Evolutionary conservation across 1,140 invertebrate species (phyloP).

Genomic region (Nixonia krombeini): DNA sequence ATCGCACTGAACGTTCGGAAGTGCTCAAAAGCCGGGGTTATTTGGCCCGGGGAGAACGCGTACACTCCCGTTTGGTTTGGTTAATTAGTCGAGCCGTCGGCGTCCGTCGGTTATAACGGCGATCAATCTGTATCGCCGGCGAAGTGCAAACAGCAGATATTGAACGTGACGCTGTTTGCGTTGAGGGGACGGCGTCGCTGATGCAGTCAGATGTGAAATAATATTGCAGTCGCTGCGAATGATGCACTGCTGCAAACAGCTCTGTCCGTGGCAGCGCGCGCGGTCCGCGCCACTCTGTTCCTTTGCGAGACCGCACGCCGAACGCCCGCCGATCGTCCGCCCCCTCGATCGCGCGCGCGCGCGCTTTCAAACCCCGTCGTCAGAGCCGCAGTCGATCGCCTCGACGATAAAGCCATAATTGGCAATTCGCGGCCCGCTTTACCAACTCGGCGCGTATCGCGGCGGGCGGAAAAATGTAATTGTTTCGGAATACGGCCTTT

Average conservation of each 20-base stretch:
- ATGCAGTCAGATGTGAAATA: conserved; percentile 38
- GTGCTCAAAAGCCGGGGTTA: too few relatives aligned
- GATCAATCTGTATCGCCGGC: conserved; percentile 22
- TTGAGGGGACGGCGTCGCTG: conserved; percentile 14
- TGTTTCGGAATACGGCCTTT: conserved; percentile 27
- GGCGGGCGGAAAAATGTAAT: conserved; percentile 11
- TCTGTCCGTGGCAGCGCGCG: background rate
- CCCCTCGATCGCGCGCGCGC: too few relatives aligned
- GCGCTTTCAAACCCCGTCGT: too few relatives aligned
- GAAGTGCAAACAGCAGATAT: conserved; percentile 21
- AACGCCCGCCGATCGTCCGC: too few relatives aligned
- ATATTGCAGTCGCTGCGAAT: conserved; percentile 31
- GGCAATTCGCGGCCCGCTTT: background rate
- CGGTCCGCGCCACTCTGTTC: too few relatives aligned
- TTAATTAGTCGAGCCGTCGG: conserved; percentile 21
- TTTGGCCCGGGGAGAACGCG: too few relatives aligned
- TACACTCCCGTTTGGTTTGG: too few relatives aligned
- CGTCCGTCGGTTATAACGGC: conserved; percentile 24
- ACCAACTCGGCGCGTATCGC: background rate
- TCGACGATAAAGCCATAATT: background rate
- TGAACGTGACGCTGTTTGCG: conserved; percentile 15
- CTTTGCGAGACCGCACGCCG: too few relatives aligned
- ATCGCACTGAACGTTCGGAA: too few relatives aligned
- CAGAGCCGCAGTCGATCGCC: too few relatives aligned
- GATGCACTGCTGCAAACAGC: conserved; percentile 14